Evolutionary conservation across 2,113 vertebrate species (phyloP).

Genomic region (Astatotilapia flaviijosephi): DNA sequence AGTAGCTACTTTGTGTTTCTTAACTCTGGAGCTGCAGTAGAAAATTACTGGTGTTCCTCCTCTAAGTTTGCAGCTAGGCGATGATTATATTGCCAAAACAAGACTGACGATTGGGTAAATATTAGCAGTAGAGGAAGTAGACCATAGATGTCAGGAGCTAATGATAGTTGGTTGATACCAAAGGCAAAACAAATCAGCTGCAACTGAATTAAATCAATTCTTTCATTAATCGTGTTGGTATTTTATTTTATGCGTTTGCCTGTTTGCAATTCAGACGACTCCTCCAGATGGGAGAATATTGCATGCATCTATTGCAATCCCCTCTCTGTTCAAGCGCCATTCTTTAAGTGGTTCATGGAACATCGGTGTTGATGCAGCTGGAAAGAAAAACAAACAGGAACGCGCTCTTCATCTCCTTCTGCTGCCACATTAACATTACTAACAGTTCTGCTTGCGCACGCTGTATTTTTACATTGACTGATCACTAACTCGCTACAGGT

Average conservation of each 20-base stretch:
- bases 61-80: not conserved
- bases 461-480: not conserved
- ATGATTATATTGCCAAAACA: not conserved
- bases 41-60: not conserved
- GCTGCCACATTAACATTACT: not conserved
- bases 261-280: not conserved
- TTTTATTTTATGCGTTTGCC: not conserved
- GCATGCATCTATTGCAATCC: not conserved
- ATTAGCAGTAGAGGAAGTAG: not conserved
- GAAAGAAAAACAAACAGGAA: not conserved
- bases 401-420: constrained; percentile 5
- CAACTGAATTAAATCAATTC: not conserved
- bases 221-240: not conserved
- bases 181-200: not conserved
- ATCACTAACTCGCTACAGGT: not conserved
- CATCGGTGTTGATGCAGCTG: not conserved
- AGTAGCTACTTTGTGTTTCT: not conserved
- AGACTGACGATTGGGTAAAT: not conserved
- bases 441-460: not conserved
- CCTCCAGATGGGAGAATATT: not conserved
- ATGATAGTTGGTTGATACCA: not conserved
- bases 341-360: not conserved
- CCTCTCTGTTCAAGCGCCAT: not conserved
- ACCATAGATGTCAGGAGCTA: not conserved
- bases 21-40: not conserved